Base-by-base conservation (phyloP, 2,888 invertebrate species). In the Drosophila picticornis region DNA sequence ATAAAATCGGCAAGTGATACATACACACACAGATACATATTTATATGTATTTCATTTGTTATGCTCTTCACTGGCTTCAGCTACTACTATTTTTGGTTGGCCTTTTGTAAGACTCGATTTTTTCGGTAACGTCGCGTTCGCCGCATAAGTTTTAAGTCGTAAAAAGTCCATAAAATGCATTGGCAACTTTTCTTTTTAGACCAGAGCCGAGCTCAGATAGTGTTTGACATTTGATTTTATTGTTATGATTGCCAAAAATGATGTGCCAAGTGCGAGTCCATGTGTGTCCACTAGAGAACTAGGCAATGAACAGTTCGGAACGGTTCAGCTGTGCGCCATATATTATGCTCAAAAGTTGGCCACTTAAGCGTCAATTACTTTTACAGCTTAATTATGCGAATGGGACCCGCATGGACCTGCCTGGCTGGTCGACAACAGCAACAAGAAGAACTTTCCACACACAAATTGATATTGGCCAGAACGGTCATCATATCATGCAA, bases 81-180 rank as follows among this genome's bases (percentile, higher is more conserved):
- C 81, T 70, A 66, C 16, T 3, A 32, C 32, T 32, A 27, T 69
- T 46, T 66, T 83, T 68, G 73, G 48, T 36, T 61, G 46, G 66
- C 74, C 72, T 84, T 87, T 76, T 89, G 84, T 89, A 77, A n/a
- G 62, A 71, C 25, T 40, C n/a, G 43, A 52, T 34, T 70, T 61
- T 53, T 63, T 72, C 64, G 63, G 50, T 65, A 53, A 55, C 64
- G 64, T 67, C 65, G 62, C 80, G 81, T 53, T 64, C 63, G 67
- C 68, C 90, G 77, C 91, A 87, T 87, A 90, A 89, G 86, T 87
- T 90, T 85, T 68, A 68, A 81, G 90, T 83, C 88, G 88, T 88
- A 88, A 90, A 88, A 91, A 90, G 89, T 78, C 81, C 75, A 88
- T 88, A 90, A 88, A 88, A 88, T 88, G 87, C 87, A 88, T 90